Evolutionary conservation across 2,888 invertebrate species (phyloP).

Genomic region (Dastarcus helophoroides): DNA sequence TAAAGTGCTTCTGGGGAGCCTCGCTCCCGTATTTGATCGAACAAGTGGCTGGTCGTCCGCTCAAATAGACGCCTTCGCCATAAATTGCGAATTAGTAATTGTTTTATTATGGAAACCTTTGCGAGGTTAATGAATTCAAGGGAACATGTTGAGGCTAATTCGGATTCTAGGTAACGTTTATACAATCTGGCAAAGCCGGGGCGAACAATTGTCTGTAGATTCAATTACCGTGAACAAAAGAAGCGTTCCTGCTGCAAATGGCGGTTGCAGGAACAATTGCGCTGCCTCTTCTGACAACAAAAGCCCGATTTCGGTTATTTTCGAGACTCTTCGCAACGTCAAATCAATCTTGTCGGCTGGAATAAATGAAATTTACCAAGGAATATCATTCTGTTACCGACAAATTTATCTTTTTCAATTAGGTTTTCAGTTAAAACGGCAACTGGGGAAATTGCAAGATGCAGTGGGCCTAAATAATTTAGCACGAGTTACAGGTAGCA

Average conservation of each 20-base stretch:
- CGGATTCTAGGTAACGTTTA: slow-evolving; percentile 32
- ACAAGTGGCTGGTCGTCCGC: no score
- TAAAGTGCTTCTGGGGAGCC: no score
- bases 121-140: no score
- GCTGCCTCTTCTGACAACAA: slow-evolving; percentile 21
- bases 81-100: no score
- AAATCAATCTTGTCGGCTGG: slow-evolving; percentile 2
- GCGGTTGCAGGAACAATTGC: slow-evolving; percentile 34
- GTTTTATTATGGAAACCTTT: no score
- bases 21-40: no score
- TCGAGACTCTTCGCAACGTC: not conserved
- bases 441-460: no score
- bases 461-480: no score
- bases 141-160: slow-evolving; percentile 31
- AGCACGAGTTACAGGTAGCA: no score
- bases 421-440: no score
- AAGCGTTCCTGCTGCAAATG: slow-evolving; percentile 35
- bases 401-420: no score
- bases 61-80: no score
- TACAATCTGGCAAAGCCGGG: slow-evolving; percentile 30
- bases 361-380: slow-evolving; percentile 3
- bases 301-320: slow-evolving; percentile 19
- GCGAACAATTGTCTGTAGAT: slow-evolving; percentile 33
- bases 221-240: slow-evolving; percentile 37
- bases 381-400: not conserved